phyloP scores from a whole-genome alignment of 2,113 vertebrate genomes.

The Isichthys henryi region DNA sequence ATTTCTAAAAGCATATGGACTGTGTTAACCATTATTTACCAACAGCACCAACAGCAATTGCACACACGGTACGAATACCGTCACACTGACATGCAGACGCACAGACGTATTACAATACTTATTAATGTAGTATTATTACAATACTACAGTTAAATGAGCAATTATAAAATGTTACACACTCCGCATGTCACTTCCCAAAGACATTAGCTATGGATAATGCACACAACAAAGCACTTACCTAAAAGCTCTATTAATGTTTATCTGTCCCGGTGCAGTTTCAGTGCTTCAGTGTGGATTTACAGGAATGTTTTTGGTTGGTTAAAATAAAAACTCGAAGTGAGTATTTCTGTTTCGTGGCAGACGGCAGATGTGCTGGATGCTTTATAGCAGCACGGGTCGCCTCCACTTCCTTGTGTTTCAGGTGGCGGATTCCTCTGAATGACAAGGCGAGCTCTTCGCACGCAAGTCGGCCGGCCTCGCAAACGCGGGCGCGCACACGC shows the following conservation, averaged over 20 bases:
- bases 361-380: conserved; percentile 24
- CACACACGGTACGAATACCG: background rate
- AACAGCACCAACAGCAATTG: background rate
- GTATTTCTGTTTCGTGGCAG: background rate
- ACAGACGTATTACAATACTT: background rate
- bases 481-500: conserved; percentile 4
- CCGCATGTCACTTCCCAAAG: background rate
- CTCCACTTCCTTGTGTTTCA: conserved; percentile 32
- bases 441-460: conserved; percentile 41
- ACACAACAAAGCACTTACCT: background rate
- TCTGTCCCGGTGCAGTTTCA: background rate
- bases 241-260: background rate
- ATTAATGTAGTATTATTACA: background rate
- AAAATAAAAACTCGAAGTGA: background rate
- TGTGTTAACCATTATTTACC: background rate
- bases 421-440: conserved; percentile 36
- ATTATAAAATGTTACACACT: background rate
- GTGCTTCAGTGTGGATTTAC: background rate
- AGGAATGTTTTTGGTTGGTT: background rate
- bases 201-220: background rate
- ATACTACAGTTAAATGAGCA: background rate
- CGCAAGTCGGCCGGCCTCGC: conserved; percentile 31
- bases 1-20: background rate
- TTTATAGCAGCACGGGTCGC: conserved; percentile 33
- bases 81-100: background rate